These are phyloP conservation scores for Pseudomyrmex dendroicus DNA, from an alignment of 1,140 invertebrate genomes.

Conservation along the genomic window DNA sequence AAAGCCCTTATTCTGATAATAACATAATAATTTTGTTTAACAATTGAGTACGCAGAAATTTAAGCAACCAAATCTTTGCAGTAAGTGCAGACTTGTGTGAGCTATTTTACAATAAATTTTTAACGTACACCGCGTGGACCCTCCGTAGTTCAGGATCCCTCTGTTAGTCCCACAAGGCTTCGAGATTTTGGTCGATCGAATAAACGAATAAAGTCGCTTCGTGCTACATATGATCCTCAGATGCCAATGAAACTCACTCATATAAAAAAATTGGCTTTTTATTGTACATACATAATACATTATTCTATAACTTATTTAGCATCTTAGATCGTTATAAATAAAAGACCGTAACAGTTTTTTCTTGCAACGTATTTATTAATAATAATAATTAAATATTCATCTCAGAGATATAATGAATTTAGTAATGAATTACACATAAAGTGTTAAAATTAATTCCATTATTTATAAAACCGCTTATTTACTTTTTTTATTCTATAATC, in stretches of 20 bases:
- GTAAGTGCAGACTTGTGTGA: slow-evolving; percentile 75
- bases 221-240: slow-evolving; percentile 59
- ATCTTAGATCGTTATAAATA: not conserved
- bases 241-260: slow-evolving; percentile 65
- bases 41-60: slow-evolving; percentile 39
- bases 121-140: slow-evolving; percentile 67
- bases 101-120: slow-evolving; percentile 75
- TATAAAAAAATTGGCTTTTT: slow-evolving; percentile 57
- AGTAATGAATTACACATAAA: too few relatives aligned
- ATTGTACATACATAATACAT: slow-evolving; percentile 16
- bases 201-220: slow-evolving; percentile 73
- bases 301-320: not conserved
- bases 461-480: too few relatives aligned
- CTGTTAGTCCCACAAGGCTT: slow-evolving; percentile 71
- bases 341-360: not conserved
- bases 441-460: too few relatives aligned
- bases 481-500: too few relatives aligned
- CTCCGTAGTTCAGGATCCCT: slow-evolving; percentile 69
- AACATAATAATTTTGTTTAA: slow-evolving; percentile 8
- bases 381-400: too few relatives aligned
- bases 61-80: slow-evolving; percentile 59
- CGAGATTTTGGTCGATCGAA: slow-evolving; percentile 73
- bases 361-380: too few relatives aligned
- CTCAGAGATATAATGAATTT: too few relatives aligned
- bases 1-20: slow-evolving; percentile 6